Conservation (phyloP, 2,113 vertebrate genomes). For the Petromus typicus region DNA sequence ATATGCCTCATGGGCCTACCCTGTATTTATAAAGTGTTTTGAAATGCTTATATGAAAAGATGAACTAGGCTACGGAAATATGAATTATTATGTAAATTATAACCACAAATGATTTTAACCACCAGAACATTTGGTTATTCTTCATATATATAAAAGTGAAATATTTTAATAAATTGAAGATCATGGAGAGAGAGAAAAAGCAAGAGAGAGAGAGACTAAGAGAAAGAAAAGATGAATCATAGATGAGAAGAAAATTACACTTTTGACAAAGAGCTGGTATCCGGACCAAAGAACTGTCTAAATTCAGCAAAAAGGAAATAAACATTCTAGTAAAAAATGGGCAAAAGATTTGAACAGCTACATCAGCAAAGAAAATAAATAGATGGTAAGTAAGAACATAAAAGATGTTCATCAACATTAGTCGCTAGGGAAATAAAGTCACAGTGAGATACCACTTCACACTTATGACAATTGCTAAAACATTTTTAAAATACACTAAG, state of each 20-base stretch:
- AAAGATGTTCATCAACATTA: neutral
- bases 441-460: neutral
- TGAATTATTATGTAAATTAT: neutral
- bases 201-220: neutral
- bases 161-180: slow-evolving; percentile 13
- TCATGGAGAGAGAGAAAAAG: neutral
- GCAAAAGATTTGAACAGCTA: slow-evolving; percentile 26
- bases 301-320: slow-evolving; percentile 34
- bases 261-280: slow-evolving; percentile 24
- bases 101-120: neutral
- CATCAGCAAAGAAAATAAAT: neutral
- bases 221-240: neutral
- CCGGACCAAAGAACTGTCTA: slow-evolving; percentile 4
- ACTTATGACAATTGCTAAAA: neutral
- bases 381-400: neutral
- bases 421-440: slow-evolving; percentile 10
- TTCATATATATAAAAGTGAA: neutral
- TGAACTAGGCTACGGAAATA: neutral
- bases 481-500: neutral
- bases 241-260: slow-evolving; percentile 1
- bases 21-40: neutral
- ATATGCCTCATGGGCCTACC: neutral
- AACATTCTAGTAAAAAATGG: neutral
- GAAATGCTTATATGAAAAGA: slow-evolving; percentile 43
- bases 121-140: neutral